Percentiles rank a stretch among this genome's conserved stretches.
phyloP scores from a whole-genome alignment of 2,888 invertebrate species.

The Bhutanitis thaidina region DNA sequence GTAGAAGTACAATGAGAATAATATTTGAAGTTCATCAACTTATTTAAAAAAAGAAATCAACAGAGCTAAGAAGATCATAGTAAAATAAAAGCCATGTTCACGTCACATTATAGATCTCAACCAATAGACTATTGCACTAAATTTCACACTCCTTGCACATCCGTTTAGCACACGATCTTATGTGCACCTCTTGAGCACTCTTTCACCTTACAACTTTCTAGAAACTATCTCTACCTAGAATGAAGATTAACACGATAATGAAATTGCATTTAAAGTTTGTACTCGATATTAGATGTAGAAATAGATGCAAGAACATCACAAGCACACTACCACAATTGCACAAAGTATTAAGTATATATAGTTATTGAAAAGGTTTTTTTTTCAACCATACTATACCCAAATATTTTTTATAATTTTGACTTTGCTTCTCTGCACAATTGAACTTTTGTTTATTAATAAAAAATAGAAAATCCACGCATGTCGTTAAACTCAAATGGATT shows the following conservation, averaged over 20 bases:
- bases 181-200: slow-evolving; percentile 68
- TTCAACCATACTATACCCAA: too few species aligned
- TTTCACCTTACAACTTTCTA: slow-evolving; percentile 55
- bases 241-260: slow-evolving; percentile 56
- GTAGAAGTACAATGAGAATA: too few species aligned
- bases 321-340: slow-evolving; percentile 62
- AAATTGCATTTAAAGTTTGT: slow-evolving; percentile 67
- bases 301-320: slow-evolving; percentile 52
- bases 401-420: slow-evolving; percentile 25
- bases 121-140: slow-evolving; percentile 65
- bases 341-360: slow-evolving; percentile 37
- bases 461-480: too few species aligned
- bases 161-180: slow-evolving; percentile 65
- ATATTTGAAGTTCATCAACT: too few species aligned
- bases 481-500: too few species aligned
- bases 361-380: too few species aligned
- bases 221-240: slow-evolving; percentile 68
- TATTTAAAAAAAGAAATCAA: too few species aligned
- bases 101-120: slow-evolving; percentile 64
- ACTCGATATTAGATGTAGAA: slow-evolving; percentile 66
- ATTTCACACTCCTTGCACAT: slow-evolving; percentile 64
- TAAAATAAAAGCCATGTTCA: background rate
- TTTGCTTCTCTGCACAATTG: slow-evolving; percentile 15
- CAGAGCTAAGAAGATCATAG: too few species aligned
- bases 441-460: background rate